phyloP scores from a whole-genome alignment of 2,113 vertebrate genomes.

The Myrmecophaga tridactyla region DNA sequence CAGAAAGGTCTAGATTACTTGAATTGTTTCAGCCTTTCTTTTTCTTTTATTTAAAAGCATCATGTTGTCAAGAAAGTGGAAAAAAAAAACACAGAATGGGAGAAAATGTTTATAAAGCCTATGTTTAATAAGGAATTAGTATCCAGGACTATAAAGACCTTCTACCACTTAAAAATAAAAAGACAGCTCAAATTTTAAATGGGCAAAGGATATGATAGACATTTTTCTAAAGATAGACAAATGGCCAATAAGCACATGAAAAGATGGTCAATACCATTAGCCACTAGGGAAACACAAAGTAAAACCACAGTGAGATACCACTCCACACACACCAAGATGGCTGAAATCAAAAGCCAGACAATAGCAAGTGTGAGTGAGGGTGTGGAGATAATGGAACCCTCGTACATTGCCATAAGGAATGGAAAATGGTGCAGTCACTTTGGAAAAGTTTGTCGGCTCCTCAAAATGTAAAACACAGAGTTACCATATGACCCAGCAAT shows the following conservation, averaged over 20 bases:
- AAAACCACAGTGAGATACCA: neutral
- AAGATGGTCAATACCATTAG: neutral
- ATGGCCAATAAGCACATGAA: neutral
- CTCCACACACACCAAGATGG: neutral
- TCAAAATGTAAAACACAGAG: neutral
- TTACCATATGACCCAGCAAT: neutral
- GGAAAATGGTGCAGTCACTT: neutral
- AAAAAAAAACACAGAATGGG: neutral
- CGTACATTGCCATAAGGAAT: neutral
- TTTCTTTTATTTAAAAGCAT: neutral
- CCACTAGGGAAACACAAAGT: neutral
- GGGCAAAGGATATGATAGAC: neutral
- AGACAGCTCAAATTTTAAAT: neutral
- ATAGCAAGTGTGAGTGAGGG: neutral
- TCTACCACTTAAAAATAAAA: neutral
- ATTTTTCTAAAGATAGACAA: neutral
- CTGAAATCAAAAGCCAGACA: neutral
- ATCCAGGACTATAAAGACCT: neutral
- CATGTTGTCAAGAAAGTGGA: constrained; percentile 14
- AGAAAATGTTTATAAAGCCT: neutral
- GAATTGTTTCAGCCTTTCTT: neutral
- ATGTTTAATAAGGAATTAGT: neutral
- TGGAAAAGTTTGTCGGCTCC: neutral
- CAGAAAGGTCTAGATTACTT: constrained; percentile 1
- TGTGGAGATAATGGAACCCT: neutral